Evolutionary conservation across 2,888 invertebrate genomes (phyloP), one percentile per base, ranked within the genome.

Genomic region (Rotaria sp.): DNA sequence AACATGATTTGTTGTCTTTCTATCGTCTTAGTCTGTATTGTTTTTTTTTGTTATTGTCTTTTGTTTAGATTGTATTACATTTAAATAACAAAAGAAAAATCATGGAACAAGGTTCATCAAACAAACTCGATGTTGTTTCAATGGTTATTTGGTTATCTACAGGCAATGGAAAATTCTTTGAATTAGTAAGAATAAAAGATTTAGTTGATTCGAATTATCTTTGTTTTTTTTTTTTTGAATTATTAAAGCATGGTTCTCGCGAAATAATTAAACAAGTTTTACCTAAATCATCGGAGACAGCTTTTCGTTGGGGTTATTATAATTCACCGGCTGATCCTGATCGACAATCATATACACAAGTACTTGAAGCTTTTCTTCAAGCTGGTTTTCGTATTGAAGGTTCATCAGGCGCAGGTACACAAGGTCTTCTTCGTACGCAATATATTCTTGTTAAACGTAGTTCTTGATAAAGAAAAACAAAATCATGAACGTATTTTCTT

Each of bases 141-240:
- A 80, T 80, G 80, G 80, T 80, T 11, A 80, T 80, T 80, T 80
- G 80, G 80, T 80, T 80, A 80, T 80, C 80, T 10, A 80, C 80
- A 4, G 80, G 80, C 7, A 80, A 80, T 45, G 80, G 80, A 26
- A 80, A 80, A 45, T 80, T 80, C 15, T 80, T 45, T n/a, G 80
- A 80, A 45, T 41, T 80, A n/a, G 80, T 80, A 80, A 26, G 35
- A 59, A 15, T 30, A 30, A 15, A 59, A 13, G 3, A 10, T 11
- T 11, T 41, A 26, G 26, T n/a, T 21, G 13, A n/a, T 45, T 35
- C 50, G 50, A 15, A 59, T 59, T 30, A 30, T 18, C 15, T 30
- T 10, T 4, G 30, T 30, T n/a, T 30, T 30, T 8, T 30, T 15
- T 18, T 59, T 15, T 30, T n/a, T n/a, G n/a, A n/a, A 10, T 41